These are phyloP conservation scores for Eptatretus atami DNA, from an alignment of 2,797 vertebrate species.

Conservation along the genomic window DNA sequence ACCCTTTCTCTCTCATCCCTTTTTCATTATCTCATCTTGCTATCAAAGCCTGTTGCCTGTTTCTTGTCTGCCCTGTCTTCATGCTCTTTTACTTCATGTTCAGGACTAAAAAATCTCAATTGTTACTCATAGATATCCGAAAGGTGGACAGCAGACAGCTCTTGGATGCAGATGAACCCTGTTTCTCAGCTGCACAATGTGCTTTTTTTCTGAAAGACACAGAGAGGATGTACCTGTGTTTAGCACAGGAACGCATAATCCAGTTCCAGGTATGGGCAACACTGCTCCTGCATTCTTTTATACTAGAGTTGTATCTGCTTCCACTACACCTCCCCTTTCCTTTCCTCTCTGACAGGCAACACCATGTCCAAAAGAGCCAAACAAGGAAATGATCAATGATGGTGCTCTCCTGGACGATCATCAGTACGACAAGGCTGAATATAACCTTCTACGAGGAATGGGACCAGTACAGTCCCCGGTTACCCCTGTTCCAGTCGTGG, in stretches of 20 bases:
- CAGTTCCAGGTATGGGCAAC: constrained; percentile 55
- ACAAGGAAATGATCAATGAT: constrained; percentile 99
- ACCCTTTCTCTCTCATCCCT: too few relatives aligned
- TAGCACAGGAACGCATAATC: constrained; percentile 99
- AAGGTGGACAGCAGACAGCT: constrained; percentile 94
- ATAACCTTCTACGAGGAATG: constrained; percentile 98
- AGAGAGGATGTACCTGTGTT: constrained; percentile 98
- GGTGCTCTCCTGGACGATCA: constrained; percentile 99
- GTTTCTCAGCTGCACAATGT: constrained; percentile 95
- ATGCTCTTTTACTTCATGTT: too few relatives aligned
- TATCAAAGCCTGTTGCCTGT: too few relatives aligned
- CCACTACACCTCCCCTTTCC: constrained; percentile 9
- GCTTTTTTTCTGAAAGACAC: constrained; percentile 99
- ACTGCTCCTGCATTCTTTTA: too few relatives aligned
- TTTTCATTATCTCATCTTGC: too few relatives aligned
- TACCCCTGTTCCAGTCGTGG: constrained; percentile 91
- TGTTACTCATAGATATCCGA: constrained; percentile 40
- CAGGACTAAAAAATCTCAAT: too few relatives aligned
- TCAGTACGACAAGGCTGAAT: constrained; percentile 96
- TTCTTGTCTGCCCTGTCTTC: too few relatives aligned
- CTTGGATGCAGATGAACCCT: constrained; percentile 84
- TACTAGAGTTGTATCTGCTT: not conserved
- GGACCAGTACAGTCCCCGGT: constrained; percentile 75
- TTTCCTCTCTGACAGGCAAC: constrained; percentile 33
- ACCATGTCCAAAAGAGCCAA: constrained; percentile 98